These are phyloP conservation scores for Drosophila orena DNA, from an alignment of 1,140 invertebrate genomes.

Conservation along the genomic window DNA sequence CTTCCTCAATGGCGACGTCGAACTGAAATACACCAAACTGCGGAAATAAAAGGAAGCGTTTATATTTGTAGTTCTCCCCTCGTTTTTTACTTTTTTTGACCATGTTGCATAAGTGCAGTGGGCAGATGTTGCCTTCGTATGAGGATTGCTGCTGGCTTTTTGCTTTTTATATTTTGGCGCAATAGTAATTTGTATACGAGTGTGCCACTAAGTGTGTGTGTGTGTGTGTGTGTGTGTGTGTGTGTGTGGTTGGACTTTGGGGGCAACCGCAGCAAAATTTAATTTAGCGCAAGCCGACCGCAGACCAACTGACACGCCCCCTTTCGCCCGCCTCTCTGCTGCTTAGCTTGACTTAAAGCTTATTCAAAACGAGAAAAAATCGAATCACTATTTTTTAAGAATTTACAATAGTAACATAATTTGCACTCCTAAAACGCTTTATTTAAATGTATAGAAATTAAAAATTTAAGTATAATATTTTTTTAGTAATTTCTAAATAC, in stretches of 20 bases:
- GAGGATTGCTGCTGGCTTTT: conserved; percentile 23
- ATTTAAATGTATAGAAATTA: too few relatives aligned
- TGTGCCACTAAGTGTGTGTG: too few relatives aligned
- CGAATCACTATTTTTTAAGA: background rate
- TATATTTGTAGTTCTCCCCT: conserved; percentile 5
- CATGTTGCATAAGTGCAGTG: conserved; percentile 23
- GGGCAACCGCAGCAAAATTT: conserved; percentile 68
- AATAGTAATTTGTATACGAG: conserved; percentile 43
- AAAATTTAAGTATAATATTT: background rate
- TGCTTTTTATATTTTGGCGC: conserved; percentile 34
- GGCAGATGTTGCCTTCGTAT: conserved; percentile 32
- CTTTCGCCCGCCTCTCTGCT: background rate
- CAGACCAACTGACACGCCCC: conserved; percentile 71
- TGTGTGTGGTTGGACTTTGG: conserved; percentile 61
- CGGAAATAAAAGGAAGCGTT: conserved; percentile 25
- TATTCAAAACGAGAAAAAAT: background rate
- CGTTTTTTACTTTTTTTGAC: conserved; percentile 6
- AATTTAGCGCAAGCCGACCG: conserved; percentile 80
- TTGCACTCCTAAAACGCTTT: too few relatives aligned
- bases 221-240: conserved; percentile 14
- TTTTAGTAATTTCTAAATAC: too few relatives aligned
- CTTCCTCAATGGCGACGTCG: conserved; percentile 62
- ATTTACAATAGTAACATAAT: too few relatives aligned
- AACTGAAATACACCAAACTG: conserved; percentile 67
- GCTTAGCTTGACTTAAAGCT: conserved; percentile 1